These are phyloP conservation scores for Micoletzkya japonica DNA, from an alignment of 2,888 invertebrate genomes.

Conservation along the genomic window DNA sequence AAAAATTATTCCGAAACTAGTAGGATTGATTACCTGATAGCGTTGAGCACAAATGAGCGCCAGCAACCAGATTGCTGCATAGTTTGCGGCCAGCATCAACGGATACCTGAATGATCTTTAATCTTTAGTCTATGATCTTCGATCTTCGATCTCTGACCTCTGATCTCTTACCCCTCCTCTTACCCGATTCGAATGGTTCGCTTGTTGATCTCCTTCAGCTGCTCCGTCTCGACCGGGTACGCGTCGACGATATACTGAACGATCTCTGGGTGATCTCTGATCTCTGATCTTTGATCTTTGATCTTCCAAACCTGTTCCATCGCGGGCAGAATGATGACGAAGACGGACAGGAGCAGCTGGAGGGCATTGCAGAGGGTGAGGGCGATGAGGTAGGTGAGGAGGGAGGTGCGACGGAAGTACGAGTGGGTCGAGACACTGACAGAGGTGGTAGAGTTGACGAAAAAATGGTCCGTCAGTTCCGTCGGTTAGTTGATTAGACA, in stretches of 20 bases:
- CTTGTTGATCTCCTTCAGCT: background rate
- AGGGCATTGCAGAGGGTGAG: conserved; percentile 49
- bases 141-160: conserved; percentile 22
- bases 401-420: conserved; percentile 55
- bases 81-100: conserved; percentile 51
- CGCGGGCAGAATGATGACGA: conserved; percentile 52
- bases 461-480: too few relatives aligned
- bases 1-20: background rate
- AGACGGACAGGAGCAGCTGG: conserved; percentile 50
- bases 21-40: conserved; percentile 39
- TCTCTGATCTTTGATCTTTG: background rate
- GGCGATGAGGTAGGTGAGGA: conserved; percentile 47
- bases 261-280: background rate
- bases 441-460: too few relatives aligned
- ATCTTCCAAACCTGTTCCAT: conserved; percentile 43
- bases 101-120: conserved; percentile 48
- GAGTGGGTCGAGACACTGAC: conserved; percentile 34
- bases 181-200: background rate
- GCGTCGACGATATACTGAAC: background rate
- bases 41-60: conserved; percentile 53
- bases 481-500: too few relatives aligned
- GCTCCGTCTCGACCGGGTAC: background rate
- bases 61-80: conserved; percentile 53
- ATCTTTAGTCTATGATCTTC: conserved; percentile 19
- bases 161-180: background rate